A percentile compares a stretch with the other conserved stretches of the same genome.
Evolutionary conservation across 2,797 vertebrate genomes (phyloP).

Genomic region (Myiothlypis chrysogaster): DNA sequence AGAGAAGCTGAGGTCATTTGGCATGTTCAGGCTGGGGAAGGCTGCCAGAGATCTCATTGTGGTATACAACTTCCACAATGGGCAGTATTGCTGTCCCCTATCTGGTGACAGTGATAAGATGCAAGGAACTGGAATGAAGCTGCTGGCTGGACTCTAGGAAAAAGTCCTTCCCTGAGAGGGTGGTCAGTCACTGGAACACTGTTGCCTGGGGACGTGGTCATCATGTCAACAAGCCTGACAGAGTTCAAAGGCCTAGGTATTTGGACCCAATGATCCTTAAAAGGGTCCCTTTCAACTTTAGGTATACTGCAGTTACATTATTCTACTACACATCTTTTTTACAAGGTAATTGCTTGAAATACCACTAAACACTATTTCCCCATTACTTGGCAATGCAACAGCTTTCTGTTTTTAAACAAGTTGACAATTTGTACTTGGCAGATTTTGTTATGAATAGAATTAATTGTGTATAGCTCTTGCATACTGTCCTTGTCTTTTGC

Average conservation of each 20-base stretch:
- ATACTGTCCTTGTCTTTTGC: background rate
- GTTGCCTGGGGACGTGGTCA: background rate
- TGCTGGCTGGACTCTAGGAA: background rate
- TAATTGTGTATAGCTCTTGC: background rate
- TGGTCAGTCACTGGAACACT: background rate
- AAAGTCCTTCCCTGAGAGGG: background rate
- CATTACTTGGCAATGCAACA: background rate
- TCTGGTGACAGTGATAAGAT: background rate
- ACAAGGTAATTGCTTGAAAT: background rate
- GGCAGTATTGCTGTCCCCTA: background rate
- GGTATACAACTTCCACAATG: background rate
- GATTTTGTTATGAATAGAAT: background rate
- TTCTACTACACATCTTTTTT: background rate
- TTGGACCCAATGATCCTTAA: background rate
- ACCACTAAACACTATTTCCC: background rate
- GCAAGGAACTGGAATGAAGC: background rate
- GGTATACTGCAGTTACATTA: background rate
- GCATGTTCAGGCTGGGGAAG: background rate
- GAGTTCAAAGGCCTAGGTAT: background rate
- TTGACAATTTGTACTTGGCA: background rate
- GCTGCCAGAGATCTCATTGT: background rate
- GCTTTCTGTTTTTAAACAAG: background rate
- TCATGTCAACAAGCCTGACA: background rate
- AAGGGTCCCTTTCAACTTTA: background rate
- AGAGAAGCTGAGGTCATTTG: background rate